A percentile compares a stretch with the other conserved stretches of the same genome.
Evolutionary conservation across 2,797 vertebrate species (phyloP).

Genomic region (Clarias laeviceps): DNA sequence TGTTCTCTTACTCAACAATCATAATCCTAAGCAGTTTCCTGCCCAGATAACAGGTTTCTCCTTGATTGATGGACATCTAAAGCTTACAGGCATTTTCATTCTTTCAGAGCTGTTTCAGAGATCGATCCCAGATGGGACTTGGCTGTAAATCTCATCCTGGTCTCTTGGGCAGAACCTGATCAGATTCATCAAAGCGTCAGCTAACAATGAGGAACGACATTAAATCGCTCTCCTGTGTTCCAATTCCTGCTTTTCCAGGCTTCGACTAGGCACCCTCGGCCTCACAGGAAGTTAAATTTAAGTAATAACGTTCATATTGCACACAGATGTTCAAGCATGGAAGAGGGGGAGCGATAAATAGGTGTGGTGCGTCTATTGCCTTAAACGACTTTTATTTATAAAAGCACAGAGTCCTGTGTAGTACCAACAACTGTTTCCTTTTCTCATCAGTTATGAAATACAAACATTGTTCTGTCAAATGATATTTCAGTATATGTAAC

Average conservation of each 20-base stretch:
- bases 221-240: slow-evolving; percentile 19
- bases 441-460: slow-evolving; percentile 6
- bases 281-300: slow-evolving; percentile 36
- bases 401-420: background rate
- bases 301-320: slow-evolving; percentile 33
- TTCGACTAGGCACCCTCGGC: background rate
- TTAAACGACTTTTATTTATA: slow-evolving; percentile 20
- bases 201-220: slow-evolving; percentile 38
- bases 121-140: slow-evolving; percentile 72
- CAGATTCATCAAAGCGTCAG: slow-evolving; percentile 56
- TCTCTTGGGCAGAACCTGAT: slow-evolving; percentile 52
- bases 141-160: slow-evolving; percentile 54
- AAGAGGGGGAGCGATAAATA: slow-evolving; percentile 4
- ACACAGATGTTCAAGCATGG: slow-evolving; percentile 41
- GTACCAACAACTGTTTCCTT: background rate
- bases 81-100: slow-evolving; percentile 48
- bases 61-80: slow-evolving; percentile 50
- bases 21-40: slow-evolving; percentile 66
- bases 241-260: background rate
- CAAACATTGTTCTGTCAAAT: background rate
- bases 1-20: background rate
- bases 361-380: background rate
- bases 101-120: slow-evolving; percentile 53
- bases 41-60: slow-evolving; percentile 61
- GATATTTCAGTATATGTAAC: background rate